phyloP scores from a whole-genome alignment of 2,113 vertebrate genomes.

The Eulemur rufifrons region DNA sequence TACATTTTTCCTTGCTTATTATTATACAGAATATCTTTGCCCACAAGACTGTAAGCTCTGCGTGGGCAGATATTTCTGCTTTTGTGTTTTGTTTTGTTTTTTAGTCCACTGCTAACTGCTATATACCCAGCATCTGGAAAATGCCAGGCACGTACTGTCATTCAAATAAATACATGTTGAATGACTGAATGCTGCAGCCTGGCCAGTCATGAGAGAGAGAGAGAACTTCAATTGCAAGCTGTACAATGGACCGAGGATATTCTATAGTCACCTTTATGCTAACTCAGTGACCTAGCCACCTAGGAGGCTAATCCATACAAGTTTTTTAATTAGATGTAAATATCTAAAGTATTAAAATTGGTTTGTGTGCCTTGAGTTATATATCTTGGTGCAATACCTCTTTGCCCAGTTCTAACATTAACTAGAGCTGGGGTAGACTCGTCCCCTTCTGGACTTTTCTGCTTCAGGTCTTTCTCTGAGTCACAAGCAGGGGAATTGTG shows the following conservation, averaged over 20 bases:
- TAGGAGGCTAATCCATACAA: not conserved
- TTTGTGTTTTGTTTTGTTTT: too few relatives aligned
- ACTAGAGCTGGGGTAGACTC: not conserved
- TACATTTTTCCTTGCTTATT: not conserved
- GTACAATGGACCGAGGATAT: rapidly evolving
- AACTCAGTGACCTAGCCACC: not conserved
- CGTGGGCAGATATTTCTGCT: not conserved
- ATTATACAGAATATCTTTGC: not conserved
- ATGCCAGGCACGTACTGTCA: not conserved
- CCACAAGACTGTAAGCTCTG: not conserved
- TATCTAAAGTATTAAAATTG: not conserved
- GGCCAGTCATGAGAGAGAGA: not conserved
- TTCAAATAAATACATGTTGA: not conserved
- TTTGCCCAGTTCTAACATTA: not conserved
- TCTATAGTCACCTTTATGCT: not conserved
- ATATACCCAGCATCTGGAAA: not conserved
- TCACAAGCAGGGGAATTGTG: not conserved
- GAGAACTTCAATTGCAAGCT: rapidly evolving
- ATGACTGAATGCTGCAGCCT: not conserved
- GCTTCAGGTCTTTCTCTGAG: not conserved
- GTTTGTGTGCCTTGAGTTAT: not conserved
- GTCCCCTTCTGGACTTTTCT: not conserved
- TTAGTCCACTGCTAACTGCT: not conserved
- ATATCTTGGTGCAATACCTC: rapidly evolving
- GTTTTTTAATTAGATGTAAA: not conserved